Evolutionary conservation across 2,797 vertebrate species (phyloP).

Genomic region (Coracias cyanogaster): DNA sequence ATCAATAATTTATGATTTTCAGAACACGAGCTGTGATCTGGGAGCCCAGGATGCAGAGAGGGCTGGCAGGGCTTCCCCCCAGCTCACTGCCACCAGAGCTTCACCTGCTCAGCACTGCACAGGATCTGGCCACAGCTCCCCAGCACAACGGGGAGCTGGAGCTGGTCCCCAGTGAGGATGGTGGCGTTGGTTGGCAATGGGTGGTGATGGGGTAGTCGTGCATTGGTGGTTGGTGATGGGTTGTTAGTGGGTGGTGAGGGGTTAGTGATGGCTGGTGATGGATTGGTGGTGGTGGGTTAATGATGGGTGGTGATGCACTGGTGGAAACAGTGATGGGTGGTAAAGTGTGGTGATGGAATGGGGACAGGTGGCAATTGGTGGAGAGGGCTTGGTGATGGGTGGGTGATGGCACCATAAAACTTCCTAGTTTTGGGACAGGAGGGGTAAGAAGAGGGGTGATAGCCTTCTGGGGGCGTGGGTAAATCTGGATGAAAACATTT

Average conservation of each 20-base stretch:
- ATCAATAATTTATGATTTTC: slow-evolving; percentile 7
- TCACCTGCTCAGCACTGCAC: accelerated
- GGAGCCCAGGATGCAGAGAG: not conserved
- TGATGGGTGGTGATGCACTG: not conserved
- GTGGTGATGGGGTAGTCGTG: not conserved
- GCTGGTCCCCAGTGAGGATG: not conserved
- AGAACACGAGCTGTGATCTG: not conserved
- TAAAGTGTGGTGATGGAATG: not conserved
- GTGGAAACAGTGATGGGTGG: not conserved
- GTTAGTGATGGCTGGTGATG: too few relatives aligned
- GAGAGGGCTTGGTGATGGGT: too few relatives aligned
- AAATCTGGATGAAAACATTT: not conserved
- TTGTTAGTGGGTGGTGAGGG: not conserved
- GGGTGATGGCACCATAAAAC: not conserved
- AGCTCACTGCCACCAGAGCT: not conserved
- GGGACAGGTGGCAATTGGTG: not conserved
- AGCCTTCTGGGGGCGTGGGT: not conserved
- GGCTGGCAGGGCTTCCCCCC: not conserved
- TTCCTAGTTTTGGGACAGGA: not conserved
- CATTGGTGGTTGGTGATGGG: too few relatives aligned
- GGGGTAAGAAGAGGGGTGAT: not conserved
- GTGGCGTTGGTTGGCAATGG: not conserved
- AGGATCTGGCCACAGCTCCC: accelerated
- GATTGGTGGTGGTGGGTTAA: not conserved
- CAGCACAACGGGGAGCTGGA: not conserved